These are phyloP conservation scores for Eulacestoma nigropectus DNA, from an alignment of 2,113 vertebrate genomes.

Conservation along the genomic window DNA sequence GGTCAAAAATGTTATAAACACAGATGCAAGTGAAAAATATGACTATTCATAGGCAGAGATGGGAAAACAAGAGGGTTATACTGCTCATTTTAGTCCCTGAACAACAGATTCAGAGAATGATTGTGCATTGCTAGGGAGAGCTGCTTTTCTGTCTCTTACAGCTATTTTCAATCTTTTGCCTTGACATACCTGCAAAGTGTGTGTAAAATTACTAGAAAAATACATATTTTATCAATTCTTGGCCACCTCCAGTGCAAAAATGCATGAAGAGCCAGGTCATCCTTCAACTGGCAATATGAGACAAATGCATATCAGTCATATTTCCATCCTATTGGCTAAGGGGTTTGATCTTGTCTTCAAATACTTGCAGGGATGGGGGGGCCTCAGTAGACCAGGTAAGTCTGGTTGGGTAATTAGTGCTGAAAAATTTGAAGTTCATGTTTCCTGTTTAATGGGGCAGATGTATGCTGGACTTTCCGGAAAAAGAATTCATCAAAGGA, in stretches of 20 bases:
- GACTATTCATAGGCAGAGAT: not conserved
- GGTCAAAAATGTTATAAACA: constrained; percentile 19
- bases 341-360: not conserved
- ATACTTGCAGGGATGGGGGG: not conserved
- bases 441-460: not conserved
- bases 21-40: not conserved
- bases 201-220: not conserved
- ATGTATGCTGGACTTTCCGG: not conserved
- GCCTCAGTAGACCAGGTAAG: not conserved
- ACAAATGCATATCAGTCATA: not conserved
- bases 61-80: not conserved
- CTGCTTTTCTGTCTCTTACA: not conserved
- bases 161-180: not conserved
- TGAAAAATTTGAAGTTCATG: not conserved
- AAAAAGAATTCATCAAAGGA: not conserved
- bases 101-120: not conserved
- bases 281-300: not conserved
- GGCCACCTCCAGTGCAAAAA: not conserved
- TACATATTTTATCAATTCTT: not conserved
- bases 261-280: not conserved
- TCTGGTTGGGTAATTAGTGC: not conserved
- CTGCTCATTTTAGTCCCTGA: not conserved
- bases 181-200: not conserved
- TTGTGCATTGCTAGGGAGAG: not conserved
- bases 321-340: not conserved